Base-by-base conservation (phyloP, 2,888 invertebrate genomes). In the Andrena bucephala region DNA sequence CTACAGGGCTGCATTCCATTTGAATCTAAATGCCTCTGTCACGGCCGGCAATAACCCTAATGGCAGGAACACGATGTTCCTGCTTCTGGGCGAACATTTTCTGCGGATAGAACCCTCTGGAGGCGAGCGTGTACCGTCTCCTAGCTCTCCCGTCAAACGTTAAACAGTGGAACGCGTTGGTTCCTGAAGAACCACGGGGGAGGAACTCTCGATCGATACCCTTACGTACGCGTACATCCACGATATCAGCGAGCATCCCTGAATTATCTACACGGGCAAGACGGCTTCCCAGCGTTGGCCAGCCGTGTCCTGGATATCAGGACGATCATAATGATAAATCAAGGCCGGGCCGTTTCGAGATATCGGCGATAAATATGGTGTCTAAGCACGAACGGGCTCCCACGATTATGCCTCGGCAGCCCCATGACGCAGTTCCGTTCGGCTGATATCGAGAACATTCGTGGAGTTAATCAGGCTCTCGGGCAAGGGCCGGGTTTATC, bases 1-100 rank as follows among this genome's bases (percentile, higher is more conserved):
- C 84, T 84, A 86, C 77, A n/a, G 72, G 81, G 84, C 84, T 78
- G 78, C 85, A 85, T 88, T 85, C 89, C 87, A 77, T 72, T 67
- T 88, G 87, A 81, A 88, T 90, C 89, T 90, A 89, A 90, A 91
- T 90, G 91, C 88, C 86, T 86, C 83, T 90, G 91, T 90, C 90
- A 91, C 89, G 90, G 88, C 84, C 83, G 84, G 87, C 88, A 85
- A 89, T 89, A 87, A 89, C 85, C 89, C 85, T 87, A 87, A 88
- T 87, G 88, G 87, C 84, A 85, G 82, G 77, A 84, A 87, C 88
- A 90, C 89, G 87, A 88, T 87, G 90, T 83, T 80, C 83, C 81
- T 81, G 85, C 77, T 84, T 78, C 84, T 85, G 85, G 81, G 78
- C 16, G 84, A 85, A 73, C 78, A 42, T 70, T 78, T 76, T 78